Evolutionary conservation across 2,888 invertebrate genomes (phyloP).

Genomic region (Embidobia sp.): DNA sequence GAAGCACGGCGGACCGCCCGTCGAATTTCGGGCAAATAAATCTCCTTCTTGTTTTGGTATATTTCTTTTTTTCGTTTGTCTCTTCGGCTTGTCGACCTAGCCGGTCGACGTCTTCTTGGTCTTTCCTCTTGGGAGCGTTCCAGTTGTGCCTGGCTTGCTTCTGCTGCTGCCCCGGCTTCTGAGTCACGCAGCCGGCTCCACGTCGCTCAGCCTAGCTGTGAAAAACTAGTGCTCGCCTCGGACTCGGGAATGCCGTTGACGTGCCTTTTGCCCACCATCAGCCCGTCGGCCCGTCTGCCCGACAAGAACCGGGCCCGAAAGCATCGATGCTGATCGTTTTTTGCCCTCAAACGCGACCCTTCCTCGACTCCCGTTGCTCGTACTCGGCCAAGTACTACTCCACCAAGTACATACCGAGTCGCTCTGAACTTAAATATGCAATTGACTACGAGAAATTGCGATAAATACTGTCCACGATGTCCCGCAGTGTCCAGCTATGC

Average conservation of each 20-base stretch:
- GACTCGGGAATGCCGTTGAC: constrained; percentile 74
- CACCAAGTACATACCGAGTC: constrained; percentile 6
- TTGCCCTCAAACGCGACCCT: constrained; percentile 58
- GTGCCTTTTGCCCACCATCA: constrained; percentile 72
- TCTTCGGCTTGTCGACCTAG: constrained; percentile 26
- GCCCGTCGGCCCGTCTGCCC: constrained; percentile 38
- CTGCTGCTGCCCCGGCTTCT: constrained; percentile 67
- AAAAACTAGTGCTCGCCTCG: constrained; percentile 78
- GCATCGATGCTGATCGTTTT: constrained; percentile 60
- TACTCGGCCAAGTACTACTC: neutral
- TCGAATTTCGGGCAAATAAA: constrained; percentile 80
- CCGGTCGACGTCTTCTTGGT: constrained; percentile 35
- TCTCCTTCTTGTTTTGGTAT: constrained; percentile 69
- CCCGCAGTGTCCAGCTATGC: constrained; percentile 13
- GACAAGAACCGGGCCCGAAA: constrained; percentile 69
- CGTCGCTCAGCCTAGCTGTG: constrained; percentile 67
- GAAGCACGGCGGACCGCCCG: constrained; percentile 71
- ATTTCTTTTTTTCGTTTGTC: constrained; percentile 30
- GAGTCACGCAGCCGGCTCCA: constrained; percentile 71
- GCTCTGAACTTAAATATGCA: constrained; percentile 44
- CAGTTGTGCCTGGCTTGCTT: constrained; percentile 68
- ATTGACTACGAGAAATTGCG: constrained; percentile 30
- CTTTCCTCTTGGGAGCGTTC: constrained; percentile 47
- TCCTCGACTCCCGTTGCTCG: constrained; percentile 19
- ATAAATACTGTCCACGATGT: constrained; percentile 40